phyloP scores from a whole-genome alignment of 2,113 vertebrate genomes.

The Dicentrarchus labrax region DNA sequence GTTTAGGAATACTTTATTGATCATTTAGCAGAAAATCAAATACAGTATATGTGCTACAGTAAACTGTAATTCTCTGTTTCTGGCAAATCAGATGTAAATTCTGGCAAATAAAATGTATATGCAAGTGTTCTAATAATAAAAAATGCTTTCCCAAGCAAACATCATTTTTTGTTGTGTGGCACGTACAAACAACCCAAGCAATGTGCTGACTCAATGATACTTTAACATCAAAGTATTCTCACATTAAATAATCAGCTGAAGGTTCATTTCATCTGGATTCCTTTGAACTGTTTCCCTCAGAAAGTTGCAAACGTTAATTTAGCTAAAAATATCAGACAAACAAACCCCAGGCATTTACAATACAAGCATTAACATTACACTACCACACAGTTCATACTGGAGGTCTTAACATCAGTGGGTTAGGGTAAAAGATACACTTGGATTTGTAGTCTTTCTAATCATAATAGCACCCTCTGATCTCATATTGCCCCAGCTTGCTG shows the following conservation, averaged over 20 bases:
- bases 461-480: background rate
- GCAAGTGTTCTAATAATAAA: slow-evolving; percentile 6
- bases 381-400: slow-evolving; percentile 4
- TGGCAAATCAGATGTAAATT: slow-evolving; percentile 35
- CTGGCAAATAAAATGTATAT: slow-evolving; percentile 20
- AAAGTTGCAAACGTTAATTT: slow-evolving; percentile 32
- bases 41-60: slow-evolving; percentile 2
- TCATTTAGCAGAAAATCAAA: slow-evolving; percentile 24
- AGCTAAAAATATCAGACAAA: slow-evolving; percentile 32
- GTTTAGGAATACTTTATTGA: slow-evolving; percentile 49
- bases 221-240: slow-evolving; percentile 49
- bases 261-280: slow-evolving; percentile 35
- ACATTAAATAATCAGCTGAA: slow-evolving; percentile 38
- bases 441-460: background rate
- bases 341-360: slow-evolving; percentile 16
- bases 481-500: background rate
- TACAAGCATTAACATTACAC: slow-evolving; percentile 12
- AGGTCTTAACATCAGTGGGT: background rate
- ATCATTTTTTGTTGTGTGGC: background rate
- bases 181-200: slow-evolving; percentile 17
- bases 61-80: slow-evolving; percentile 3
- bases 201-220: slow-evolving; percentile 54
- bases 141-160: slow-evolving; percentile 31
- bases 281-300: slow-evolving; percentile 41
- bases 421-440: background rate